Evolutionary conservation across 2,797 vertebrate genomes (phyloP).

Genomic region (Otolemur crassicaudatus): DNA sequence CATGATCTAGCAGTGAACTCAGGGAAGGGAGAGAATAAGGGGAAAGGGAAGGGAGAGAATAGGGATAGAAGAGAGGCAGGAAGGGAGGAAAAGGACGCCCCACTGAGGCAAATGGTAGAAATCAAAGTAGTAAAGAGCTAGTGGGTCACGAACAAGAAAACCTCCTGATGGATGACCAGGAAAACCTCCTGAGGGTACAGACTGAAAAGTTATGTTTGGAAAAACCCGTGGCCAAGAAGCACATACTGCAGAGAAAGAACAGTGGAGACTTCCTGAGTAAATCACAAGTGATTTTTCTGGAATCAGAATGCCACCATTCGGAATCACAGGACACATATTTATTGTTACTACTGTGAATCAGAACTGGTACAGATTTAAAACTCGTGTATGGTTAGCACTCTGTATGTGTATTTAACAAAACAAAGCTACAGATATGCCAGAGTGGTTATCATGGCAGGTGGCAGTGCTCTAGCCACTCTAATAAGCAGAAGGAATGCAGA

Average conservation of each 20-base stretch:
- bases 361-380: background rate
- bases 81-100: background rate
- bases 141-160: background rate
- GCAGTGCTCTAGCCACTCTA: background rate
- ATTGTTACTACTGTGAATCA: background rate
- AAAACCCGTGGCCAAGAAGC: background rate
- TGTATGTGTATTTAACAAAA: background rate
- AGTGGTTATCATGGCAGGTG: background rate
- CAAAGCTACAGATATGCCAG: background rate
- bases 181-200: background rate
- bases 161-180: background rate
- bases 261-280: constrained; percentile 17
- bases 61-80: background rate
- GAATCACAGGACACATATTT: constrained; percentile 47
- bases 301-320: constrained; percentile 5
- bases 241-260: constrained; percentile 32
- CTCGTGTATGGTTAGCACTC: background rate
- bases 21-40: background rate
- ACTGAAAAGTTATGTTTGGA: background rate
- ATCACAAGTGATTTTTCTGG: constrained; percentile 36
- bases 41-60: constrained; percentile 39
- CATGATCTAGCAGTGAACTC: background rate
- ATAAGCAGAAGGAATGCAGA: background rate
- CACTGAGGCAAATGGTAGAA: background rate
- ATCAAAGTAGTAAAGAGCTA: background rate